These are phyloP conservation scores for Chloroceryle aenea DNA, from an alignment of 2,113 vertebrate genomes.

Conservation along the genomic window DNA sequence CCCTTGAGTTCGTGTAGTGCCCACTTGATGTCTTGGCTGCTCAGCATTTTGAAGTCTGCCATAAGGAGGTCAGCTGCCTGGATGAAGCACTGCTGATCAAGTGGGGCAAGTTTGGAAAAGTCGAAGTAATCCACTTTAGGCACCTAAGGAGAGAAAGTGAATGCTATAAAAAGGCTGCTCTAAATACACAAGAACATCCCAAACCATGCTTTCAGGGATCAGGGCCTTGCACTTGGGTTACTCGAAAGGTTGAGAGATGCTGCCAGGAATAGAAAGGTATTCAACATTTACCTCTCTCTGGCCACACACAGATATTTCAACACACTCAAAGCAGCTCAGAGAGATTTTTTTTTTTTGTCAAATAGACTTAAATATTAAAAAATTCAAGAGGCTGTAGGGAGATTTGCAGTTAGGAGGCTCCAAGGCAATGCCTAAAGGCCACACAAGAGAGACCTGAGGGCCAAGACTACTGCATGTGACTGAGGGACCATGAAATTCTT, in stretches of 20 bases:
- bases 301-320: not conserved
- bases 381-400: not conserved
- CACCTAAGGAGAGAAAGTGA: slow-evolving; percentile 52
- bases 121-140: slow-evolving; percentile 92
- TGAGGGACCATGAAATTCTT: not conserved
- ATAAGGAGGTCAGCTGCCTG: slow-evolving; percentile 96
- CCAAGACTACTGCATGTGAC: not conserved
- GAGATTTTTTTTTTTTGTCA: not conserved
- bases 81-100: slow-evolving; percentile 86
- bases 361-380: not conserved
- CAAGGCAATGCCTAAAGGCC: not conserved
- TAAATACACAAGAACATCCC: not conserved
- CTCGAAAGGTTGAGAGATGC: not conserved
- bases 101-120: slow-evolving; percentile 81
- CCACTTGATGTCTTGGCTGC: slow-evolving; percentile 97
- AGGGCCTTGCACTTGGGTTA: no score
- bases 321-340: not conserved
- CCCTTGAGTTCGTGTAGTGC: slow-evolving; percentile 94
- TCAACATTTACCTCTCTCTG: not conserved
- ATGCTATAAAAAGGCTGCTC: not conserved
- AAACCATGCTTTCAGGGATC: not conserved
- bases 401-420: not conserved
- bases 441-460: not conserved
- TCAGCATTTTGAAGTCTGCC: slow-evolving; percentile 96
- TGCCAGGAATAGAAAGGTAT: not conserved